phyloP scores from a whole-genome alignment of 2,888 invertebrate species.

The Oscheius sp. region DNA sequence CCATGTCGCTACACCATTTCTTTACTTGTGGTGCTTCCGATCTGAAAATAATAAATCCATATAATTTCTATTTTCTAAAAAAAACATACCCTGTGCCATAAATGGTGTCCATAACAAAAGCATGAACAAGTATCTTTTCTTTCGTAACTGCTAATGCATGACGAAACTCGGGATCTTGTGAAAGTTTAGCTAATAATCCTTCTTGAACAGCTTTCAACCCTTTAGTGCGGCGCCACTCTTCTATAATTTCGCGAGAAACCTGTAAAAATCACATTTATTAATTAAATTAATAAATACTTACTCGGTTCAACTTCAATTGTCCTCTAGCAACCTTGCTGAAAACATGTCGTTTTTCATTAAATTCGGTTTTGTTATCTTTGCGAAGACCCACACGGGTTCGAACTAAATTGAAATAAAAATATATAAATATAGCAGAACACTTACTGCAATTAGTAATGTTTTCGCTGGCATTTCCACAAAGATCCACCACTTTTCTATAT shows the following conservation, averaged over 20 bases:
- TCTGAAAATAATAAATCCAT: constrained; percentile 23
- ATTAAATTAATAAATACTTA: constrained; percentile 1
- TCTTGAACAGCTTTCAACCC: constrained; percentile 49
- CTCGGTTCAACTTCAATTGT: constrained; percentile 14
- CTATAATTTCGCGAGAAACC: constrained; percentile 42
- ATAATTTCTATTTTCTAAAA: neutral
- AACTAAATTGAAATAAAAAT: constrained; percentile 31
- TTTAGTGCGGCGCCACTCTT: constrained; percentile 51
- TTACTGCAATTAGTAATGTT: constrained; percentile 36
- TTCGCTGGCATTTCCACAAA: constrained; percentile 42
- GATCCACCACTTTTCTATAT: constrained; percentile 48
- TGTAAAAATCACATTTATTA: neutral
- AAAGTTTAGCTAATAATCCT: constrained; percentile 43
- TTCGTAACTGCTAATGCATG: constrained; percentile 53
- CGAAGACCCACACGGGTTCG: constrained; percentile 43
- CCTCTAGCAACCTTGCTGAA: constrained; percentile 27
- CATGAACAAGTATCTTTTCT: constrained; percentile 56
- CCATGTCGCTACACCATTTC: constrained; percentile 46
- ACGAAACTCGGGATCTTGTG: constrained; percentile 52
- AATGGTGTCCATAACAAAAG: constrained; percentile 50
- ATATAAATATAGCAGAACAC: neutral
- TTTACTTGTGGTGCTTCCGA: constrained; percentile 35
- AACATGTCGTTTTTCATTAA: constrained; percentile 5
- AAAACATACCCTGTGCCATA: constrained; percentile 46
- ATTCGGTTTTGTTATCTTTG: constrained; percentile 28